Evolutionary conservation across 2,797 vertebrate genomes (phyloP).

Genomic region (Ptychobarbus kaznakovi): DNA sequence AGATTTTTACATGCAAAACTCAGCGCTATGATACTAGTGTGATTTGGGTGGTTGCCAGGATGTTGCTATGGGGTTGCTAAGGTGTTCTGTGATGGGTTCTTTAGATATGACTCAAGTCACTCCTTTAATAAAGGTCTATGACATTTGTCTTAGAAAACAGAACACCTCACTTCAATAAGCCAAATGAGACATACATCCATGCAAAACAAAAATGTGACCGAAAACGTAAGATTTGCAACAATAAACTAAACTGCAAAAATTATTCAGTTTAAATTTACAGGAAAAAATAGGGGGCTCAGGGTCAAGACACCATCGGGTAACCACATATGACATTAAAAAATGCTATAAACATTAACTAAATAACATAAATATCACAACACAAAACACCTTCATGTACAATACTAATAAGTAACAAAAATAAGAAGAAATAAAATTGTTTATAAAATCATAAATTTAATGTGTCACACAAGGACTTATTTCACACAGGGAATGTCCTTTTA

Average conservation of each 20-base stretch:
- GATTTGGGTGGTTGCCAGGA: constrained; percentile 21
- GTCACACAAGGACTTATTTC: background rate
- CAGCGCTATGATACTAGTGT: background rate
- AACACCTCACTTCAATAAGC: background rate
- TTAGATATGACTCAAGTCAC: background rate
- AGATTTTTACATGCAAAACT: constrained; percentile 13
- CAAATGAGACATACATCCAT: background rate
- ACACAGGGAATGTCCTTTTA: background rate
- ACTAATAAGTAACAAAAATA: background rate
- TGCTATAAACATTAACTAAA: background rate
- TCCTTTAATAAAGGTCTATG: background rate
- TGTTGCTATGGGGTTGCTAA: constrained; percentile 1
- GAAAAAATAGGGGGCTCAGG: background rate
- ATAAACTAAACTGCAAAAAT: background rate
- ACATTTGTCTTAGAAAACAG: background rate
- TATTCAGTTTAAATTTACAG: background rate
- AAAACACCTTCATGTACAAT: background rate
- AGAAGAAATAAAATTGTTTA: background rate
- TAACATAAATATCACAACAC: background rate
- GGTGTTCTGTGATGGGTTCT: constrained; percentile 6
- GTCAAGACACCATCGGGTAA: background rate
- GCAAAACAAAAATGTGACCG: background rate
- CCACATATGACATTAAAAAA: background rate
- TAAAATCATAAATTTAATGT: background rate
- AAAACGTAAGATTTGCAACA: background rate